A percentile compares a stretch with the other conserved stretches of the same genome.
These are phyloP conservation scores for Pachydiplax longipennis DNA, from an alignment of 2,888 invertebrate genomes.

Conservation along the genomic window DNA sequence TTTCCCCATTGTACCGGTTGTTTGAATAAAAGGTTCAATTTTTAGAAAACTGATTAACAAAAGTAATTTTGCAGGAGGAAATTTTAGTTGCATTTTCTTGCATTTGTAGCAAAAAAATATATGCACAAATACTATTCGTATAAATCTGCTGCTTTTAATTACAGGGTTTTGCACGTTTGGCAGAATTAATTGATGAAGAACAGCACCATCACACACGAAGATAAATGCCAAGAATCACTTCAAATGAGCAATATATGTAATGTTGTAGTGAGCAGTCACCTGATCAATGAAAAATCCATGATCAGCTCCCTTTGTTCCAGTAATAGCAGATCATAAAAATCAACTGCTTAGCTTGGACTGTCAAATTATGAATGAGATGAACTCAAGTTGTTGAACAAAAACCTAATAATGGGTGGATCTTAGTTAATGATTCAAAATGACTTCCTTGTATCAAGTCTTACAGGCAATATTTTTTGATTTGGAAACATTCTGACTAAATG, in stretches of 20 bases:
- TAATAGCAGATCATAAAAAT: not conserved
- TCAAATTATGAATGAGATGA: slow-evolving; percentile 22
- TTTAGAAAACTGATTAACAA: no score
- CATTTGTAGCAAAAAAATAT: no score
- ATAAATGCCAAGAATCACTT: not conserved
- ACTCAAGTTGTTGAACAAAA: slow-evolving; percentile 7
- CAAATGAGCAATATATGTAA: no score
- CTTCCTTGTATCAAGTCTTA: not conserved
- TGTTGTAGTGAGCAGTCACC: not conserved
- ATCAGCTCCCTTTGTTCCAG: not conserved
- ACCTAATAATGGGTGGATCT: not conserved
- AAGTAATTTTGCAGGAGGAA: no score
- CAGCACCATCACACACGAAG: slow-evolving; percentile 55
- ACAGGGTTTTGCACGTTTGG: slow-evolving; percentile 66
- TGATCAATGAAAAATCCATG: not conserved
- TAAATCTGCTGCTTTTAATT: not conserved
- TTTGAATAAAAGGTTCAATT: no score
- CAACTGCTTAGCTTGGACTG: not conserved
- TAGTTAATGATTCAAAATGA: not conserved
- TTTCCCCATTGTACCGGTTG: no score
- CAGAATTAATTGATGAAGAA: slow-evolving; percentile 69
- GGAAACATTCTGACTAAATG: not conserved
- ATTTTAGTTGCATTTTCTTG: no score
- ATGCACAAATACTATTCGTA: no score
- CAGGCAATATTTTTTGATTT: not conserved